Percentiles rank a stretch among this genome's conserved stretches.
Evolutionary conservation across 2,888 invertebrate genomes (phyloP).

Genomic region (Salticus scenicus): DNA sequence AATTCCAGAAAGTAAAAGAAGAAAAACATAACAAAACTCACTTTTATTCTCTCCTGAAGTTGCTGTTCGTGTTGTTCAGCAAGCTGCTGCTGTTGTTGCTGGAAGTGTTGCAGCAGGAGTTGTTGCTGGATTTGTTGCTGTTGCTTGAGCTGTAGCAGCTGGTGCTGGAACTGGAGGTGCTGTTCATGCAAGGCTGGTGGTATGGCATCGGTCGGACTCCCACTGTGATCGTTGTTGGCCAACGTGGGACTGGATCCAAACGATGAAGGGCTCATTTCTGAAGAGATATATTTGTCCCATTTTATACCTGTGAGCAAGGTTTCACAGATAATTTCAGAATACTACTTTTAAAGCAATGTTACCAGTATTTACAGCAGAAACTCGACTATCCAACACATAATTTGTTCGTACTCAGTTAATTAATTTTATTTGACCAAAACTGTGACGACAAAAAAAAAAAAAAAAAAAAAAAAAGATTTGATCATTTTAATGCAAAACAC

Average conservation of each 20-base stretch:
- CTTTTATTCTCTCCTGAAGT: conserved; percentile 90
- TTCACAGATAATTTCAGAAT: background rate
- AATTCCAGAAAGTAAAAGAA: too few species aligned
- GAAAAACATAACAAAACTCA: conserved; percentile 74
- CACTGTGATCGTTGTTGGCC: conserved; percentile 20
- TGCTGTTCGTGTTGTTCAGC: conserved; percentile 93
- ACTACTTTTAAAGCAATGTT: background rate
- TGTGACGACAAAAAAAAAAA: too few species aligned
- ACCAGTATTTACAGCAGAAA: too few species aligned
- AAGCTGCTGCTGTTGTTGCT: conserved; percentile 91
- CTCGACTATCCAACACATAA: too few species aligned
- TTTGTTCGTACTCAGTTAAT: too few species aligned
- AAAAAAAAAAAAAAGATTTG: too few species aligned
- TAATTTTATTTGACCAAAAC: too few species aligned
- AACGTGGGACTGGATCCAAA: conserved; percentile 57
- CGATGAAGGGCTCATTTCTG: conserved; percentile 56
- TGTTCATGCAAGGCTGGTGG: conserved; percentile 66
- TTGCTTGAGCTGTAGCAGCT: conserved; percentile 86
- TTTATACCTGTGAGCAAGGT: conserved; percentile 36
- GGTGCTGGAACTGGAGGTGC: conserved; percentile 72
- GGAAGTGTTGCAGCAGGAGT: conserved; percentile 91
- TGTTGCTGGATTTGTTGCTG: conserved; percentile 95
- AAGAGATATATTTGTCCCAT: conserved; percentile 57
- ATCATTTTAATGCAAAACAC: too few species aligned
- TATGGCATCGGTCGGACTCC: background rate